Percentiles rank a stretch among this genome's conserved stretches.
These are phyloP conservation scores for Lampris incognitus DNA, from an alignment of 2,113 vertebrate species.

Conservation along the genomic window DNA sequence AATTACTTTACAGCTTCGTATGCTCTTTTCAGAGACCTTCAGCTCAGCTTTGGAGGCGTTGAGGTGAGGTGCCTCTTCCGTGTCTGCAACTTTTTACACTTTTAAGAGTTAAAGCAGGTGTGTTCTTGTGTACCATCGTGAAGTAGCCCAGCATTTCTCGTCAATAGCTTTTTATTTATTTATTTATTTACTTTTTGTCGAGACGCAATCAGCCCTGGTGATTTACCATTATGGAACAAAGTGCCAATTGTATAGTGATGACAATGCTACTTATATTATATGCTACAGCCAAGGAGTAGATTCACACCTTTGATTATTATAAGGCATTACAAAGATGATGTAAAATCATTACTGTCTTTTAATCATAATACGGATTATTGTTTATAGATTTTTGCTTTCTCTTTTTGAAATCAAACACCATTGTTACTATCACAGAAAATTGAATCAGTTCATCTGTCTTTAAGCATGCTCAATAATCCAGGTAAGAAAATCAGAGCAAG, in stretches of 20 bases:
- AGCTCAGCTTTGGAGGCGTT: neutral
- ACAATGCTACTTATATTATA: neutral
- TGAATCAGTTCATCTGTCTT: too few species aligned
- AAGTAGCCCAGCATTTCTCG: conserved; percentile 43
- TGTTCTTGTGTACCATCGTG: conserved; percentile 23
- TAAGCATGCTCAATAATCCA: too few species aligned
- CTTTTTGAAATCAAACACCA: neutral
- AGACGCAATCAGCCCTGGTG: conserved; percentile 2
- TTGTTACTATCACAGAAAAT: too few species aligned
- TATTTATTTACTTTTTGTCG: neutral
- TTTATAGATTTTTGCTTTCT: neutral
- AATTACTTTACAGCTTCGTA: conserved; percentile 9
- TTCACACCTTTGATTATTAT: conserved; percentile 36
- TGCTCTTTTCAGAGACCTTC: neutral
- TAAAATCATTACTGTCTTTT: neutral
- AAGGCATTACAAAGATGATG: conserved; percentile 36
- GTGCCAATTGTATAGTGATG: conserved; percentile 5
- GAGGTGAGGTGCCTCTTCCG: conserved; percentile 8
- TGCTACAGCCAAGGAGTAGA: conserved; percentile 34
- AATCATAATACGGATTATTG: too few species aligned
- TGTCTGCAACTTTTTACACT: conserved; percentile 31
- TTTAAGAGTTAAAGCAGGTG: neutral
- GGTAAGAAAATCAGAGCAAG: too few species aligned
- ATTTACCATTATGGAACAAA: conserved; percentile 17
- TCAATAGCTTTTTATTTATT: conserved; percentile 31